These are phyloP conservation scores for Acanthopagrus latus DNA, from an alignment of 2,797 vertebrate species.

Conservation along the genomic window DNA sequence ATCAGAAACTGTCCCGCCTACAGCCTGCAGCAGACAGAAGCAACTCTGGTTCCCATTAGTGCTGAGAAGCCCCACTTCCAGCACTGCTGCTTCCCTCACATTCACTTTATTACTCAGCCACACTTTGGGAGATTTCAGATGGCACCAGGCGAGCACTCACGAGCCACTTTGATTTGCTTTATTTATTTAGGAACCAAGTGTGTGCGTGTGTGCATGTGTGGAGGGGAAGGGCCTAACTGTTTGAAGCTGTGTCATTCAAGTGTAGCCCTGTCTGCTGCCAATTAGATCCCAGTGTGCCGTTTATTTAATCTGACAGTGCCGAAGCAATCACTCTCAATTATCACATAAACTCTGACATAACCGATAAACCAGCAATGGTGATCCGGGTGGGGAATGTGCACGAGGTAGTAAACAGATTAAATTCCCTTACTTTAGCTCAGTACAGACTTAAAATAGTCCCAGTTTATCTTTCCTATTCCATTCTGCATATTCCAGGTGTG, in stretches of 20 bases:
- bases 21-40: conserved; percentile 83
- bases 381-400: conserved; percentile 46
- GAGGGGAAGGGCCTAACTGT: conserved; percentile 51
- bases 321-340: conserved; percentile 84
- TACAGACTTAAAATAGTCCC: conserved; percentile 48
- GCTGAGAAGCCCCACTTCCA: conserved; percentile 78
- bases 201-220: conserved; percentile 37
- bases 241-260: conserved; percentile 78
- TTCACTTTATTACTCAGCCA: conserved; percentile 87
- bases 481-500: conserved; percentile 35
- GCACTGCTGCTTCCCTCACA: conserved; percentile 79
- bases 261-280: conserved; percentile 80
- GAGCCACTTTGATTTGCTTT: conserved; percentile 83
- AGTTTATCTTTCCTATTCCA: conserved; percentile 54
- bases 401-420: conserved; percentile 67
- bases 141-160: conserved; percentile 80
- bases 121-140: conserved; percentile 85
- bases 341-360: conserved; percentile 79
- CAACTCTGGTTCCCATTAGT: conserved; percentile 87
- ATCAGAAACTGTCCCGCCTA: conserved; percentile 74
- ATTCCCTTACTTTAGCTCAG: conserved; percentile 56
- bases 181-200: conserved; percentile 79
- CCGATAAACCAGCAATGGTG: conserved; percentile 77
- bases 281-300: conserved; percentile 80
- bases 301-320: conserved; percentile 85